Percentiles rank a stretch among this genome's conserved stretches.
These are phyloP conservation scores for Hemithea aestivaria DNA, from an alignment of 2,888 invertebrate species.

Conservation along the genomic window DNA sequence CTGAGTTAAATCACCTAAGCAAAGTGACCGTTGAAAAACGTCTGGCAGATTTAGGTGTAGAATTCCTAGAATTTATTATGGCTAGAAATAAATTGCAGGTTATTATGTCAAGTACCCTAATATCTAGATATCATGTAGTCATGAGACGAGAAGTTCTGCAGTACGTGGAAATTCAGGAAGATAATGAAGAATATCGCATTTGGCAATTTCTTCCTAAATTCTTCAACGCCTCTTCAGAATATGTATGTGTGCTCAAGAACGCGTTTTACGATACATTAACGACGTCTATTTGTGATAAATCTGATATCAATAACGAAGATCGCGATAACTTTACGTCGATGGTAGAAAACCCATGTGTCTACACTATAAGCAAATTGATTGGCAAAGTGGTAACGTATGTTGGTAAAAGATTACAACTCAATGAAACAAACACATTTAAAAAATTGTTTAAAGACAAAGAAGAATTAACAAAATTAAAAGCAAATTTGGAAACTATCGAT, in stretches of 20 bases:
- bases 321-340: constrained; percentile 19
- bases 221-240: constrained; percentile 23
- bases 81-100: constrained; percentile 27
- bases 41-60: constrained; percentile 30
- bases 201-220: constrained; percentile 34
- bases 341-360: constrained; percentile 24
- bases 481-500: constrained; percentile 26
- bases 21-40: constrained; percentile 31
- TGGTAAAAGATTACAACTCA: constrained; percentile 19
- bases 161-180: constrained; percentile 12
- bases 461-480: constrained; percentile 18
- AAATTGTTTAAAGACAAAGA: constrained; percentile 22
- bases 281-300: constrained; percentile 25
- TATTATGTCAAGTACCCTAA: constrained; percentile 33
- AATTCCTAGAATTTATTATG: constrained; percentile 33
- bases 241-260: constrained; percentile 25
- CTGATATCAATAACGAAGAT: constrained; percentile 21
- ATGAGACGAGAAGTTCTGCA: constrained; percentile 33
- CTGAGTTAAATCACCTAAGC: constrained; percentile 28
- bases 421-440: constrained; percentile 21
- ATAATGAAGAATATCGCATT: constrained; percentile 12
- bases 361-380: constrained; percentile 31
- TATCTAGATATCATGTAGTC: constrained; percentile 39
- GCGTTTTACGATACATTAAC: constrained; percentile 29
- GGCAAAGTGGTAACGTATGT: constrained; percentile 28